Conservation (phyloP, 2,113 vertebrate genomes). For the Sclerurus mexicanus region DNA sequence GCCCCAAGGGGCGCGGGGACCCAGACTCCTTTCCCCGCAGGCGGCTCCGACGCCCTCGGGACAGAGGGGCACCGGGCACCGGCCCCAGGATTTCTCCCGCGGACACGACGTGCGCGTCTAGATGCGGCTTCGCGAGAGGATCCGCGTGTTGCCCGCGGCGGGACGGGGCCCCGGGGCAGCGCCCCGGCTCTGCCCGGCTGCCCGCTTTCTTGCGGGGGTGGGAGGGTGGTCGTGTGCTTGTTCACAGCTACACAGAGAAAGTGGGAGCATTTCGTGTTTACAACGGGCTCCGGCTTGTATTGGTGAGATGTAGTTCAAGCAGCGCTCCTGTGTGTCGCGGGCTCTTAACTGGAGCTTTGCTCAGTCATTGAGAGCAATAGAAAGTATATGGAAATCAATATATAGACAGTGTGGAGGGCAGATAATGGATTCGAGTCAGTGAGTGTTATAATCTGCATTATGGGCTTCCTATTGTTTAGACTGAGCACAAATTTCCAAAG, state of each 20-base stretch:
- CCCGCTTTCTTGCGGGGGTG: background rate
- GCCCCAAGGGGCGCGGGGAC: background rate
- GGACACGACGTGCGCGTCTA: background rate
- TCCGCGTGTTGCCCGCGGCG: background rate
- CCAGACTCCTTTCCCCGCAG: background rate
- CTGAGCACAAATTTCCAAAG: constrained; percentile 50
- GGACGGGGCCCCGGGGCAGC: background rate
- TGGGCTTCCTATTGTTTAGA: constrained; percentile 55
- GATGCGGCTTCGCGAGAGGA: background rate
- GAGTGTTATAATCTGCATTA: constrained; percentile 64
- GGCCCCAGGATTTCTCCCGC: background rate
- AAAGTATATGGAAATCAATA: constrained; percentile 65
- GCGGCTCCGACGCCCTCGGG: background rate
- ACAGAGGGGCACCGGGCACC: background rate
- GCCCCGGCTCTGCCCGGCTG: background rate
- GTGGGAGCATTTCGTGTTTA: constrained; percentile 22
- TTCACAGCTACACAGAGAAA: background rate
- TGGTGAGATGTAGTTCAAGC: constrained; percentile 35
- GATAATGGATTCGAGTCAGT: constrained; percentile 58
- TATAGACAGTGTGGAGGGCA: constrained; percentile 51
- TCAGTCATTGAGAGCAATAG: constrained; percentile 54
- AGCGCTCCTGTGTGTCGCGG: constrained; percentile 25
- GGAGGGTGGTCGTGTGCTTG: background rate
- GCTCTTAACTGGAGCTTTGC: constrained; percentile 58
- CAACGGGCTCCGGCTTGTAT: background rate